A percentile compares a stretch with the other conserved stretches of the same genome.
Conservation (phyloP, 1,140 invertebrate genomes). For the Solen grandis region DNA sequence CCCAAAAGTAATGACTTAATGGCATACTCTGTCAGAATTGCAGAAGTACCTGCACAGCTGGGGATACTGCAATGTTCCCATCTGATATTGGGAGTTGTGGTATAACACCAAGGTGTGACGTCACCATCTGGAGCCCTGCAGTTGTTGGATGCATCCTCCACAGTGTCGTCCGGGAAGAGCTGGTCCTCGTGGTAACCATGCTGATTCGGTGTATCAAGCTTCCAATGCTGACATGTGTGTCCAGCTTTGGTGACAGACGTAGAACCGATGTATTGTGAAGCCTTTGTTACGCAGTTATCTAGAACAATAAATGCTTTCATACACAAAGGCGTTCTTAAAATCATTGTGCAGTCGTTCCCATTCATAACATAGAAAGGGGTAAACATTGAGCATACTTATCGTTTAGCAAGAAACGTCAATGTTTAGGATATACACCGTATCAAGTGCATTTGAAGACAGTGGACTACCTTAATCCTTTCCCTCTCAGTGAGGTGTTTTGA, state of each 20-base stretch:
- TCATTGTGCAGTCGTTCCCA: too few species aligned
- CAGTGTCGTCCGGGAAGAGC: conserved; percentile 21
- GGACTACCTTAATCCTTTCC: too few species aligned
- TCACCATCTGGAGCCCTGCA: conserved; percentile 33
- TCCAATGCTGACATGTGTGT: background rate
- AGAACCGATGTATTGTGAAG: background rate
- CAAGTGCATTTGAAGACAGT: too few species aligned
- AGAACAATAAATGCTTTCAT: background rate
- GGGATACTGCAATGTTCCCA: conserved; percentile 25
- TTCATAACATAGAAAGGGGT: too few species aligned
- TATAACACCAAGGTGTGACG: conserved; percentile 39
- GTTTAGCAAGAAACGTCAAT: too few species aligned
- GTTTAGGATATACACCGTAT: too few species aligned
- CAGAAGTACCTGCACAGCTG: background rate
- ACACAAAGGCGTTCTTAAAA: too few species aligned
- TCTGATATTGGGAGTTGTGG: conserved; percentile 16
- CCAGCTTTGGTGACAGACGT: background rate
- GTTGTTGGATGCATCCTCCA: conserved; percentile 26
- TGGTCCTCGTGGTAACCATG: background rate
- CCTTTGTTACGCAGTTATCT: conserved; percentile 27
- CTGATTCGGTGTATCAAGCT: background rate
- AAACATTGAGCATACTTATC: too few species aligned
- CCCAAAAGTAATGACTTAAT: too few species aligned
- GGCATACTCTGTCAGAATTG: too few species aligned
- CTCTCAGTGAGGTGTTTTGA: too few species aligned